Evolutionary conservation across 2,888 invertebrate genomes (phyloP), one percentile per base, ranked within the genome.

Genomic region (Drosophila cognata): DNA sequence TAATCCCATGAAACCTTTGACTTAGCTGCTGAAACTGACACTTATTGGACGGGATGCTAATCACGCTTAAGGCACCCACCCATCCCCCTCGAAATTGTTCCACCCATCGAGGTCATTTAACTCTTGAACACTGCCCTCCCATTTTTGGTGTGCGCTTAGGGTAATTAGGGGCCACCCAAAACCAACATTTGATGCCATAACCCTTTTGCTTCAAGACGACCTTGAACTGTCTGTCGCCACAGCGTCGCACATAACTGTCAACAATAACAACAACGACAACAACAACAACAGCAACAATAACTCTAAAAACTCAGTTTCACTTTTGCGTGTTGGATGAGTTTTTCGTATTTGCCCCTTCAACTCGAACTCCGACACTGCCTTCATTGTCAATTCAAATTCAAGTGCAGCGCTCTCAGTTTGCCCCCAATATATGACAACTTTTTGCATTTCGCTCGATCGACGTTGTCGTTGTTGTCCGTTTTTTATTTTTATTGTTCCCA

Each of bases 191-290:
- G 36, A 31, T 41, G 50, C 36, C 13, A 16, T 4, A 56, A 56
- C 51, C 67, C 58, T 61, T 64, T 52, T 50, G 48, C 33, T 38
- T 10, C 53, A 68, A 70, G 66, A 48, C 59, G 79, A 75, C 84
- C 84, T 88, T 85, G 84, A 85, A 88, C 84, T 88, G 74, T 79
- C 31, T 64, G 84, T 52, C 81, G 88, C 72, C 88, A 77, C 31
- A 55, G 60, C 36, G 86, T 61, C 85, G 88, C 75, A 56, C 74
- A 66, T 61, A 78, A 79, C 61, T 71, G 73, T 71, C 69, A 74
- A 63, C 76, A 71, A 55, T 41, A 52, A 21, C 41, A 65, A 43
- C 55, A 65, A 18, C 43, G 66, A 16, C 43, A 71, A 25, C 55
- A 56, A 38, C 35, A 62, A 25, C 4, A 68, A 6, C 50, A 71